Base-by-base conservation (phyloP, 1,140 invertebrate species). In the Caenorhabditis latens region DNA sequence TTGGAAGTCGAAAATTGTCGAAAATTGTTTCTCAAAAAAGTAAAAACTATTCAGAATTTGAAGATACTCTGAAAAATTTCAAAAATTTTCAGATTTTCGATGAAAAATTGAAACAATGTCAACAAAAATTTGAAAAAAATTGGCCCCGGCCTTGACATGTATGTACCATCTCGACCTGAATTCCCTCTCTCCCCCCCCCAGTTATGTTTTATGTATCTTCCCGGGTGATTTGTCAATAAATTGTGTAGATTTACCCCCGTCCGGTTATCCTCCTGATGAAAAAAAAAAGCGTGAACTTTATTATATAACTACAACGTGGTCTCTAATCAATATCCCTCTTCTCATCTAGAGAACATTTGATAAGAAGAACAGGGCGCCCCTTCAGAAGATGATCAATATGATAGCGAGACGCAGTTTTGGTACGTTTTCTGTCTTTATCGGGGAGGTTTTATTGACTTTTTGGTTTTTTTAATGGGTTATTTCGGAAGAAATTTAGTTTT, bases 341-440 rank as follows among this genome's bases (percentile, higher is more conserved):
- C 13, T 32, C 24, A 21, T 32, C 13, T 24, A 32, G 24, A 50
- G 46, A 19, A 50, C n/a, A 43, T 5, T 46, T 79, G 46, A 79
- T 48, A 79, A 79, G 71, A 50, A 79, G 71, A 79, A 79, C 71
- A n/a, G 5, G 19, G 46, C 46, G 71, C 19, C 71, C 71, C 4
- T 19, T 19, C 46, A 11, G 6, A 79, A 50, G 24, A 79, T 79
- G 71, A 79, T 79, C 53, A 32, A 32, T 32, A 32, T 32, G 32
- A 32, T 32, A 32, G 32, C 32, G 32, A 79, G 43, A 50, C 71
- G 71, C 43, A 50, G n/a, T 13, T 50, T 79, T 50, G 71, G 71
- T 79, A 79, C n/a, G 71, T 79, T 79, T 79, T 79, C 46, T 50
- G 19, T 42, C 46, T 46, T 79, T 53, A 14, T 19, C 63, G 50